Conservation (phyloP, 53 echinoderm and acorn worm species). For the Henricia sp. region DNA sequence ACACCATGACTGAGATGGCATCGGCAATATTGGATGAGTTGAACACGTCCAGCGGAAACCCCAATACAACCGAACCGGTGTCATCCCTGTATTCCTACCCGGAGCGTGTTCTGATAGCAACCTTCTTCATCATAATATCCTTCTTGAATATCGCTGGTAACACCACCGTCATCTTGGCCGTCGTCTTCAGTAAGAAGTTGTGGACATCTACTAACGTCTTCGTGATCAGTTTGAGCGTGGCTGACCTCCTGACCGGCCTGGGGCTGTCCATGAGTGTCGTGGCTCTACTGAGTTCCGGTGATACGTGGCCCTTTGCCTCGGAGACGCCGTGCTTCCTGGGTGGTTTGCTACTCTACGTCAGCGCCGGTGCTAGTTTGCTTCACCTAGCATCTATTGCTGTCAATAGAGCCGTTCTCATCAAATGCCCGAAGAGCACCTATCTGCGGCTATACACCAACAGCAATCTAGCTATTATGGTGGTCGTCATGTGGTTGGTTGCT, state of each 20-base stretch:
- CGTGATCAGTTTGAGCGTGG: slow-evolving; percentile 66
- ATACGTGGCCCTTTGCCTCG: slow-evolving; percentile 58
- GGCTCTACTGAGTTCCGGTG: slow-evolving; percentile 40
- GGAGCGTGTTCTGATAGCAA: slow-evolving; percentile 26
- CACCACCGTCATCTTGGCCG: slow-evolving; percentile 63
- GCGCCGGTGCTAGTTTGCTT: slow-evolving; percentile 54
- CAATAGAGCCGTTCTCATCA: slow-evolving; percentile 62
- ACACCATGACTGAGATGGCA: too few species aligned
- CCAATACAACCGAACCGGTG: too few species aligned
- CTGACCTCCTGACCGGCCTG: slow-evolving; percentile 64
- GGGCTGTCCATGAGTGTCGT: slow-evolving; percentile 42
- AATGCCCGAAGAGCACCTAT: slow-evolving; percentile 42
- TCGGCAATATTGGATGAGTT: too few species aligned
- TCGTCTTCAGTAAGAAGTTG: slow-evolving; percentile 57
- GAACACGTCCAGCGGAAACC: too few species aligned
- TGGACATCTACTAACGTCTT: slow-evolving; percentile 71
- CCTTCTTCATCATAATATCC: slow-evolving; percentile 32
- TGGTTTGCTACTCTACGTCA: slow-evolving; percentile 38
- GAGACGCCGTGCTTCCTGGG: slow-evolving; percentile 50
- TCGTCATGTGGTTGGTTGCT: slow-evolving; percentile 49
- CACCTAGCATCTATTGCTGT: slow-evolving; percentile 65
- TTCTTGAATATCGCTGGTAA: slow-evolving; percentile 65
- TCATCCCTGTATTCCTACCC: slow-evolving; percentile 11
- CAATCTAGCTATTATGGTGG: slow-evolving; percentile 55
- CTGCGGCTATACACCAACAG: slow-evolving; percentile 34